Evolutionary conservation across 2,113 vertebrate genomes (phyloP), one percentile per base, ranked within the genome.

Genomic region (Salvelinus sp.): DNA sequence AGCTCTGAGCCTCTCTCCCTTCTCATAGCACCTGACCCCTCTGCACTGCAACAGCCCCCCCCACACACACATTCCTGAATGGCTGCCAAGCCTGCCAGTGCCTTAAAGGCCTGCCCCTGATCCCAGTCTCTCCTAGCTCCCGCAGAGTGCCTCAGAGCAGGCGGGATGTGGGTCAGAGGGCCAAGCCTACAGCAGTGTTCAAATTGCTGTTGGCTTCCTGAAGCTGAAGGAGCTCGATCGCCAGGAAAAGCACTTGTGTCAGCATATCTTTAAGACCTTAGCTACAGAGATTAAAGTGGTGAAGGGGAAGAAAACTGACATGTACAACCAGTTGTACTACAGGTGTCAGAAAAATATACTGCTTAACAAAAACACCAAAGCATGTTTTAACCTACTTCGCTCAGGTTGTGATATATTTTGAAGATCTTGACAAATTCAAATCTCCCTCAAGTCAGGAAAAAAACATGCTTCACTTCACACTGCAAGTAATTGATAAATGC

Each of bases 51-150:
- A 60, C n/a, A 20, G 20, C 76, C 18, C 23, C n/a, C 27, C 9
- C 64, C 64, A 16, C 44, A 6, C 2, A 58, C 10, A 27, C 20
- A 74, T 73, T 74, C 62, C 71, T 68, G 28, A 77, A 68, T 48
- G 62, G 79, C 76, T 79, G 84, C 68, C 30, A 28, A 58, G 79
- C 20, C 78, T 74, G 75, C 70, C 60, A 75, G 25, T 3, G 73
- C 75, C 75, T 72, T 6, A 9, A 9, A 69, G 64, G 73, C 71
- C 69, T 25, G 30, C 23, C n/a, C 13, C 20, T 7, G n/a, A 72
- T 71, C 16, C 50, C 38, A 44, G 6, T 38, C 47, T 71, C 2
- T 2, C 33, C 23, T 60, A 4, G 20, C 54, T 44, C 27, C 5
- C 18, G 25, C 28, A 78, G 78, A 20, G 2, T 9, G 38, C 33